phyloP scores from a whole-genome alignment of 2,113 vertebrate genomes.

The Thryonomys swinderianus region DNA sequence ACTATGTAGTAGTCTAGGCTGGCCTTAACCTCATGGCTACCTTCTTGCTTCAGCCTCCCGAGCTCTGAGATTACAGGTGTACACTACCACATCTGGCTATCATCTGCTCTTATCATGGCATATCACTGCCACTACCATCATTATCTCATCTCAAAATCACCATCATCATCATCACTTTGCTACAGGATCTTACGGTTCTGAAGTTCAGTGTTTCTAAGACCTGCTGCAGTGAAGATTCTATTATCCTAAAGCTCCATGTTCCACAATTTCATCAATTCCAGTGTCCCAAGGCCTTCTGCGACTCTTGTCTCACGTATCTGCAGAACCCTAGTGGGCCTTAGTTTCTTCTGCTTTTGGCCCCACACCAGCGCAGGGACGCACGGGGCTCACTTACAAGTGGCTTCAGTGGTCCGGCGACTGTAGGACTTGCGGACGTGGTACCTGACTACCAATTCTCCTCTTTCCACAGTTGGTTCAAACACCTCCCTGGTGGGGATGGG shows the following conservation, averaged over 20 bases:
- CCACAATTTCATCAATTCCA: background rate
- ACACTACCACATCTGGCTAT: no score
- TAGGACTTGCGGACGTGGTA: conserved; percentile 93
- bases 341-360: background rate
- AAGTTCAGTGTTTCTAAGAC: background rate
- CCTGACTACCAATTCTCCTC: conserved; percentile 94
- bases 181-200: background rate
- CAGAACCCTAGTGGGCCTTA: background rate
- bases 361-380: background rate
- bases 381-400: conserved; percentile 89
- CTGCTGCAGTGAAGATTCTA: background rate
- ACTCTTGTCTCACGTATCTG: background rate
- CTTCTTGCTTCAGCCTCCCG: no score
- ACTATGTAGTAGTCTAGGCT: no score
- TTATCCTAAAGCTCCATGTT: background rate
- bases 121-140: background rate
- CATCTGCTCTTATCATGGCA: background rate
- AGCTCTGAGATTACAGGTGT: no score
- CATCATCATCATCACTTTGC: background rate
- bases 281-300: background rate
- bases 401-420: conserved; percentile 93
- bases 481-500: conserved; percentile 86
- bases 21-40: no score
- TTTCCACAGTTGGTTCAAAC: conserved; percentile 93
- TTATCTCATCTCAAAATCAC: background rate